Evolutionary conservation across 1,140 invertebrate species (phyloP).

Genomic region (Papilio xuthus): DNA sequence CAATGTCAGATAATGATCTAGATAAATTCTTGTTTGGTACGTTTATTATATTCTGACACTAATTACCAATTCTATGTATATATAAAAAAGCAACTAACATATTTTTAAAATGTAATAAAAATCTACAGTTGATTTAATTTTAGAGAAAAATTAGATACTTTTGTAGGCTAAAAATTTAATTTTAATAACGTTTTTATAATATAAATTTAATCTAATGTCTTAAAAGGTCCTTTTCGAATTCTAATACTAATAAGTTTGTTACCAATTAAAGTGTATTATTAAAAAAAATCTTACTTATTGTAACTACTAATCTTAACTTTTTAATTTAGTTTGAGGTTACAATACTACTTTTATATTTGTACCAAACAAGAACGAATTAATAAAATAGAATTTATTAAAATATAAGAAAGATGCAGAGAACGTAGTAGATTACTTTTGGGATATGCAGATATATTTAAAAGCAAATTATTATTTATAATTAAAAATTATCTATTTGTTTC

Average conservation of each 20-base stretch:
- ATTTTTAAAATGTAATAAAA: too few relatives aligned
- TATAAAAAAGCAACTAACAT: background rate
- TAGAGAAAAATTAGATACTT: background rate
- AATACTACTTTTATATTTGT: conserved; percentile 3
- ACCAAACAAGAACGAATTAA: conserved; percentile 44
- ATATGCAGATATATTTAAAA: background rate
- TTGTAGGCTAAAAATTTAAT: background rate
- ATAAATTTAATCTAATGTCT: background rate
- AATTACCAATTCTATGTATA: background rate
- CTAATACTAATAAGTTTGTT: background rate
- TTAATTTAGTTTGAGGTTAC: too few relatives aligned
- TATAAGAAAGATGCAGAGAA: conserved; percentile 15
- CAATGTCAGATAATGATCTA: background rate
- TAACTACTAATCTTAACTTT: background rate
- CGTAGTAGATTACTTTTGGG: conserved; percentile 21
- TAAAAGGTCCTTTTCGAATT: background rate
- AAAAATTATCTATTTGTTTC: background rate
- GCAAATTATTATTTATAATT: conserved; percentile 18
- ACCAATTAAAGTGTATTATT: background rate
- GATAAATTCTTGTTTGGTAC: conserved; percentile 25
- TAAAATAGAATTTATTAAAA: background rate
- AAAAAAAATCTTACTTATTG: background rate
- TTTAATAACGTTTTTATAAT: background rate
- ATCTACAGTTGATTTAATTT: background rate
- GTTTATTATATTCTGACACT: background rate